Percentiles rank a stretch among this genome's conserved stretches.
These are phyloP conservation scores for Caretta caretta DNA, from an alignment of 2,113 vertebrate genomes.

Conservation along the genomic window DNA sequence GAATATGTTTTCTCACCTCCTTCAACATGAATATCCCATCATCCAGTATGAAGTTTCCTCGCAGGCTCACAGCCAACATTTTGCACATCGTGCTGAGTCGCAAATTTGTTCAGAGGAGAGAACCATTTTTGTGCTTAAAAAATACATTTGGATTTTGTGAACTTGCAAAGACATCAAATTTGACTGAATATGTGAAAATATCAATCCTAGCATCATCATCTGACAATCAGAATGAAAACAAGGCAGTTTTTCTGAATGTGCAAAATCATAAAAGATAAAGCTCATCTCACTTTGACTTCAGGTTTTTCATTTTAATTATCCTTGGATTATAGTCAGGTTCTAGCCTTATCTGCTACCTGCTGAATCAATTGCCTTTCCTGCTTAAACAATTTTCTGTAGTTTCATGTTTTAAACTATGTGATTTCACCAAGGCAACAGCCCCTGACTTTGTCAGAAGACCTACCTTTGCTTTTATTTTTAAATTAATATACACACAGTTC, in stretches of 20 bases:
- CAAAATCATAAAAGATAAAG: conserved; percentile 5
- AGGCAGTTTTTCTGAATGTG: neutral
- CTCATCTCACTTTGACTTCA: conserved; percentile 19
- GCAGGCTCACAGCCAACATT: neutral
- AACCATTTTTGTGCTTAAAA: neutral
- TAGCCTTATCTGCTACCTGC: conserved; percentile 13
- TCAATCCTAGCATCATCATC: neutral
- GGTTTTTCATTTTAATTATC: conserved; percentile 43
- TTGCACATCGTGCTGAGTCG: neutral
- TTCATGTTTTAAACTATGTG: conserved; percentile 51
- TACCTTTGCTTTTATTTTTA: neutral
- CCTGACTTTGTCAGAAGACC: conserved; percentile 40
- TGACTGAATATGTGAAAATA: conserved; percentile 34
- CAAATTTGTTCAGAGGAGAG: neutral
- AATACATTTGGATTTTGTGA: neutral
- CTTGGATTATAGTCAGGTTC: neutral
- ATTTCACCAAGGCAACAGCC: conserved; percentile 60
- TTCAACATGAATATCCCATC: neutral
- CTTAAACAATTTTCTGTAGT: conserved; percentile 56
- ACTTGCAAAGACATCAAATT: neutral
- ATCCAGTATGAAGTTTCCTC: neutral
- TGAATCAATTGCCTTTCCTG: conserved; percentile 53
- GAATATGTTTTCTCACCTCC: neutral
- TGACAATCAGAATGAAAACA: neutral
- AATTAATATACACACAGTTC: conserved; percentile 36